phyloP scores from a whole-genome alignment of 2,797 vertebrate genomes.

The Somateria mollissima region DNA sequence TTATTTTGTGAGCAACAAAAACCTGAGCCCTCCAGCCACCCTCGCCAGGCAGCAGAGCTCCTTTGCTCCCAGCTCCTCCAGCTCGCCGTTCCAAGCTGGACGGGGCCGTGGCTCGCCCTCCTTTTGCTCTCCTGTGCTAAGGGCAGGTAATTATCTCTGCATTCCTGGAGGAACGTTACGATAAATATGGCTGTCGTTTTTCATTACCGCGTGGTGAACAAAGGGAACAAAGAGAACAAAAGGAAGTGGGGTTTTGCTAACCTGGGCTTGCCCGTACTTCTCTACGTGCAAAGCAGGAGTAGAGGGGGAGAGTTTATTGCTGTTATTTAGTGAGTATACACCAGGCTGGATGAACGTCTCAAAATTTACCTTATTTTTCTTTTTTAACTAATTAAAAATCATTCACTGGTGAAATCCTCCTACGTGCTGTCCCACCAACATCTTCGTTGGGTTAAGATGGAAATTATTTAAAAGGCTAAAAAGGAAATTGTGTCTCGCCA shows the following conservation, averaged over 20 bases:
- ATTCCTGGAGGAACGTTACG: constrained; percentile 68
- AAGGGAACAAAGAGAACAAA: constrained; percentile 72
- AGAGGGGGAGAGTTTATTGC: background rate
- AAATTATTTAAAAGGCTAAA: background rate
- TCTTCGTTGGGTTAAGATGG: background rate
- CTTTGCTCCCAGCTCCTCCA: background rate
- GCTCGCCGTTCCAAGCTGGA: background rate
- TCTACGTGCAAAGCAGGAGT: background rate
- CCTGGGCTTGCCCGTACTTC: background rate
- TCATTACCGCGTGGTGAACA: constrained; percentile 65
- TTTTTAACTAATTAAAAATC: background rate
- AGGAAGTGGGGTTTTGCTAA: constrained; percentile 48
- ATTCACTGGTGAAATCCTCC: background rate
- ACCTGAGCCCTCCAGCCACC: background rate
- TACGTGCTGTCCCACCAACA: background rate
- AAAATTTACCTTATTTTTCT: background rate
- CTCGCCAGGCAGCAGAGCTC: background rate
- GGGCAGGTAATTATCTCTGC: constrained; percentile 69
- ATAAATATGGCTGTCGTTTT: constrained; percentile 75
- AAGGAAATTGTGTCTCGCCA: background rate
- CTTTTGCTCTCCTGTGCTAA: constrained; percentile 31
- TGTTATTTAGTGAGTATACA: background rate
- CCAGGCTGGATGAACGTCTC: background rate
- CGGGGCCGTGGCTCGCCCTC: background rate
- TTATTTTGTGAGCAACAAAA: background rate